Percentiles rank a stretch among this genome's conserved stretches.
Conservation (phyloP, 1,140 invertebrate species). For the Cepaea nemoralis region DNA sequence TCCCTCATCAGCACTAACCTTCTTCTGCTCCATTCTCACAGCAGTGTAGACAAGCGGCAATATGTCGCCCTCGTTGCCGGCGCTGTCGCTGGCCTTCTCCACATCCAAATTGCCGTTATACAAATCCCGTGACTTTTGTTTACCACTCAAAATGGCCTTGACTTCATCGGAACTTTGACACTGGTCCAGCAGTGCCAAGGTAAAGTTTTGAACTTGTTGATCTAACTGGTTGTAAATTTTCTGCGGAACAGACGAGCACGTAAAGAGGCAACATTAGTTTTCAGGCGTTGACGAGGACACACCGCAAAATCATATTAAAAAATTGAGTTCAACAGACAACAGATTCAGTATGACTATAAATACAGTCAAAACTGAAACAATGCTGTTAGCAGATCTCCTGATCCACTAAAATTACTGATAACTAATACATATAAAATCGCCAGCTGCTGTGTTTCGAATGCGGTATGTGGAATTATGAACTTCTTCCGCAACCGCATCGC, state of each 20-base stretch:
- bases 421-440: too few species aligned
- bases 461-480: too few species aligned
- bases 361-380: too few species aligned
- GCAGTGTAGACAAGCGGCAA: constrained; percentile 87
- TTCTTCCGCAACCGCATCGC: too few species aligned
- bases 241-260: constrained; percentile 44
- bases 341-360: too few species aligned
- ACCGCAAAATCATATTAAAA: too few species aligned
- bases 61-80: constrained; percentile 27
- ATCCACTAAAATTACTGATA: too few species aligned
- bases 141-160: constrained; percentile 87
- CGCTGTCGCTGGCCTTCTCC: background rate
- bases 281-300: too few species aligned
- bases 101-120: background rate
- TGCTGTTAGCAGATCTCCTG: too few species aligned
- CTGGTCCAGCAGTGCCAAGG: constrained; percentile 87
- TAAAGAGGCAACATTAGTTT: too few species aligned
- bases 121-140: constrained; percentile 8
- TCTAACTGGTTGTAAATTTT: constrained; percentile 79
- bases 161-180: constrained; percentile 89
- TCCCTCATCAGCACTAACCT: constrained; percentile 76
- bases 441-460: too few species aligned
- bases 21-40: constrained; percentile 94
- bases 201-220: constrained; percentile 84
- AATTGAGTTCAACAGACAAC: too few species aligned